phyloP scores from a whole-genome alignment of 1,140 invertebrate genomes.

The Drosophila trapezifrons region DNA sequence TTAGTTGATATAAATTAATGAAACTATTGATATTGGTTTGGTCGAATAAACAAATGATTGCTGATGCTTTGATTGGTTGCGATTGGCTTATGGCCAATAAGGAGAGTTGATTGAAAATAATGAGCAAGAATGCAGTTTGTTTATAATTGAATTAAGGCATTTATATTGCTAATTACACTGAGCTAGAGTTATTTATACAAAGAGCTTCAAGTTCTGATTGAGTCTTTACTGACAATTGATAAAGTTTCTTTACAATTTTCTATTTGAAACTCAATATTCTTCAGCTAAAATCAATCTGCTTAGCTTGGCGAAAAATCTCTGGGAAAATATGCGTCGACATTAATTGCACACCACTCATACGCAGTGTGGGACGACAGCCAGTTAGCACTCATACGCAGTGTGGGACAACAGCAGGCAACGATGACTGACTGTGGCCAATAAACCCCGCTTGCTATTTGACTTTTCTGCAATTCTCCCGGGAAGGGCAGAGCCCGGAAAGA shows the following conservation, averaged over 20 bases:
- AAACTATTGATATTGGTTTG: conserved; percentile 52
- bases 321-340: conserved; percentile 14
- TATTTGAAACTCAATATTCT: too few species aligned
- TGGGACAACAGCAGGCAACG: conserved; percentile 28
- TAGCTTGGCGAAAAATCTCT: not conserved
- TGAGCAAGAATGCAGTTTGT: conserved; percentile 4
- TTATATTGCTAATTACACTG: not conserved
- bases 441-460: conserved; percentile 45
- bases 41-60: conserved; percentile 36
- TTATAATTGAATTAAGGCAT: conserved; percentile 9
- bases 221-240: not conserved
- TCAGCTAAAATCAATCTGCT: not conserved
- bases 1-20: conserved; percentile 68
- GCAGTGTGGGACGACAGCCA: conserved; percentile 27
- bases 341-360: conserved; percentile 54
- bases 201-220: too few species aligned
- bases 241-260: not conserved
- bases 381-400: conserved; percentile 34
- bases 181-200: not conserved
- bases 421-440: conserved; percentile 44
- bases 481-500: too few species aligned
- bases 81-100: conserved; percentile 21
- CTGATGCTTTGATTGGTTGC: conserved; percentile 30
- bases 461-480: conserved; percentile 29
- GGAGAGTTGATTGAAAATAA: conserved; percentile 11